phyloP scores from a whole-genome alignment of 2,888 invertebrate genomes.

The Myopa tessellatipennis region DNA sequence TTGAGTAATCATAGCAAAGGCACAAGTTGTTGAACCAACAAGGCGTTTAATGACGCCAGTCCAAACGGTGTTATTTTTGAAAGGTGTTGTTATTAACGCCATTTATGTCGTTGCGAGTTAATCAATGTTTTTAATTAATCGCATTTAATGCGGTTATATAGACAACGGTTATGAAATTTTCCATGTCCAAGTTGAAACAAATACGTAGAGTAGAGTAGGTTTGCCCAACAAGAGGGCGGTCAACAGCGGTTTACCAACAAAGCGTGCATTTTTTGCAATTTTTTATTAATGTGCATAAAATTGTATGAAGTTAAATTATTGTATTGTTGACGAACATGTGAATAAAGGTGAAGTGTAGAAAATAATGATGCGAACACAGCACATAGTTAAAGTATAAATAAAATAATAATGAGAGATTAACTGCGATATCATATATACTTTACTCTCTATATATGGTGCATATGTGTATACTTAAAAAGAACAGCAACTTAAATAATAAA shows the following conservation, averaged over 20 bases:
- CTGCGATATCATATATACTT: too few species aligned
- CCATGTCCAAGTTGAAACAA: slow-evolving; percentile 25
- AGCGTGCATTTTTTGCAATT: slow-evolving; percentile 29
- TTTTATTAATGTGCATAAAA: slow-evolving; percentile 13
- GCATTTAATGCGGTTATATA: slow-evolving; percentile 6
- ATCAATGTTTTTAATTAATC: not conserved
- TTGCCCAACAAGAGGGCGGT: not conserved
- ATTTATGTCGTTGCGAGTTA: not conserved
- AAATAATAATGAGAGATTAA: not conserved
- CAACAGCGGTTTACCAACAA: slow-evolving; percentile 15
- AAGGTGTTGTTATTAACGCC: slow-evolving; percentile 15
- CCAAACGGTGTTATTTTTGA: slow-evolving; percentile 22
- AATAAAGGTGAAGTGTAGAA: not conserved
- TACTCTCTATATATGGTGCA: too few species aligned
- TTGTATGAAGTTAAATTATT: slow-evolving; percentile 6
- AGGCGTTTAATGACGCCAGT: not conserved
- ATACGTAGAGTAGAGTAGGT: not conserved
- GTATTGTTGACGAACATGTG: slow-evolving; percentile 14
- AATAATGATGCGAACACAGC: slow-evolving; percentile 12
- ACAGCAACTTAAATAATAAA: too few species aligned
- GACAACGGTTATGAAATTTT: not conserved
- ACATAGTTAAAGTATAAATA: not conserved
- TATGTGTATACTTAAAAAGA: not conserved
- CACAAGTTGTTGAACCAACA: not conserved
- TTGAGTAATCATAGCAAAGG: too few species aligned